Conservation (phyloP, 2,888 invertebrate genomes). For the Phasia obesa region DNA sequence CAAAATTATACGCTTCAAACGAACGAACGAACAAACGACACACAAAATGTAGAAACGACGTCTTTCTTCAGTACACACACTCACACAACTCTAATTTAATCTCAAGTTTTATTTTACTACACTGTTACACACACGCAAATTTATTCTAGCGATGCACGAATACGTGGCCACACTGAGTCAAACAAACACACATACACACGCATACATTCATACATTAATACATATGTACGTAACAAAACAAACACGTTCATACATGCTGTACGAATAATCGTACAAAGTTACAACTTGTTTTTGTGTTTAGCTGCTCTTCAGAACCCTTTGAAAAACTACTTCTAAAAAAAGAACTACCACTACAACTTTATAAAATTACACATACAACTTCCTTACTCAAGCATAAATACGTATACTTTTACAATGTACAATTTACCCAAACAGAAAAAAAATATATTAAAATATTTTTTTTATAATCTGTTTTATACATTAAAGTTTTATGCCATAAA, state of each 20-base stretch:
- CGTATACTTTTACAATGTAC: slow-evolving; percentile 28
- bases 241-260: slow-evolving; percentile 34
- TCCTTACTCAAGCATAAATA: slow-evolving; percentile 61
- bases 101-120: slow-evolving; percentile 50
- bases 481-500: not conserved
- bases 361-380: slow-evolving; percentile 20
- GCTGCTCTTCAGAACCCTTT: slow-evolving; percentile 42
- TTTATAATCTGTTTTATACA: slow-evolving; percentile 17
- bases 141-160: slow-evolving; percentile 13
- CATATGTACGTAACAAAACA: slow-evolving; percentile 3
- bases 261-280: slow-evolving; percentile 32
- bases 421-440: slow-evolving; percentile 20
- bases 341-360: slow-evolving; percentile 3
- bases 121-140: slow-evolving; percentile 44
- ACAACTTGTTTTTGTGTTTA: slow-evolving; percentile 18
- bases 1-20: slow-evolving; percentile 56
- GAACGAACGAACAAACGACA: too few relatives aligned
- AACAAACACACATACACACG: not conserved
- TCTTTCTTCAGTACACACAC: slow-evolving; percentile 55
- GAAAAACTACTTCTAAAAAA: slow-evolving; percentile 33
- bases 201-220: slow-evolving; percentile 23
- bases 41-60: slow-evolving; percentile 13
- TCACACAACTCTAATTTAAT: slow-evolving; percentile 65
- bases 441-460: slow-evolving; percentile 17
- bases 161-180: slow-evolving; percentile 23